These are phyloP conservation scores for Pollicipes pollicipes DNA, from an alignment of 1,140 invertebrate genomes.

Conservation along the genomic window DNA sequence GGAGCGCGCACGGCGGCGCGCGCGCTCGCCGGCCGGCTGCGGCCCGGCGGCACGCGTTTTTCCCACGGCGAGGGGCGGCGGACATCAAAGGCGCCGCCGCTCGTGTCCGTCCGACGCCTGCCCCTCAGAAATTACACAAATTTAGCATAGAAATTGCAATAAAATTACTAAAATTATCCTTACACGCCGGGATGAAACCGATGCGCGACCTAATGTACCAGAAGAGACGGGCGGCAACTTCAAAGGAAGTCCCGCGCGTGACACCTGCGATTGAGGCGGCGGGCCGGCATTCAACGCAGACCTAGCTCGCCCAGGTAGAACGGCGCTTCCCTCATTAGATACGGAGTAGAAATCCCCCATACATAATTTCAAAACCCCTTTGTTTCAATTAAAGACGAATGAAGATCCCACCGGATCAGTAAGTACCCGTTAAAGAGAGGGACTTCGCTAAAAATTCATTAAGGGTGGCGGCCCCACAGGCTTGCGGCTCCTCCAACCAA, in stretches of 20 bases:
- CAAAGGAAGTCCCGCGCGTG: constrained; percentile 19
- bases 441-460: too few relatives aligned
- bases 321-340: constrained; percentile 3
- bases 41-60: background rate
- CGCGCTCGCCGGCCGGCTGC: too few relatives aligned
- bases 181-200: background rate
- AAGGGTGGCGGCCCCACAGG: too few relatives aligned
- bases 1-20: too few relatives aligned
- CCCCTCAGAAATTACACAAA: background rate
- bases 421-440: background rate
- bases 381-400: background rate
- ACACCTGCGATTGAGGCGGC: constrained; percentile 18
- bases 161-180: constrained; percentile 1
- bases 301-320: constrained; percentile 5
- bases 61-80: background rate
- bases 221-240: constrained; percentile 19
- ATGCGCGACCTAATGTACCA: constrained; percentile 1
- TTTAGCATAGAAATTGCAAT: constrained; percentile 2
- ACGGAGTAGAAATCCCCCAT: background rate
- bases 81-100: background rate
- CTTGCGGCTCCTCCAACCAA: too few relatives aligned
- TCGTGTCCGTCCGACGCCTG: background rate
- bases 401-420: background rate
- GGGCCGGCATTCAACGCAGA: background rate
- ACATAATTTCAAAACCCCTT: background rate